These are phyloP conservation scores for Cheilinus undulatus DNA, from an alignment of 2,113 vertebrate species.

Conservation along the genomic window DNA sequence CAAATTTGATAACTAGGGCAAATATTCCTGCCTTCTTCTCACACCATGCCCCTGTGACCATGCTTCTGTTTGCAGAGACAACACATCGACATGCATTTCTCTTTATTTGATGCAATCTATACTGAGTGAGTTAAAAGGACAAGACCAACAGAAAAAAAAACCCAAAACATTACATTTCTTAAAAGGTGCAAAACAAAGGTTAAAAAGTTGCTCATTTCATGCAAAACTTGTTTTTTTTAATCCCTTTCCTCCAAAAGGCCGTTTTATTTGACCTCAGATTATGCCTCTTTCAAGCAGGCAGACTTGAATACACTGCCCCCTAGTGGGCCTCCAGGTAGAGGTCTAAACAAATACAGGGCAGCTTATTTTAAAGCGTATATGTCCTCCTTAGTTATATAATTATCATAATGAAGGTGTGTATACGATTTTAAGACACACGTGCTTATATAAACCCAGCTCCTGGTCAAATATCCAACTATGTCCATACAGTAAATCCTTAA, in stretches of 20 bases:
- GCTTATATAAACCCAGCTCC: background rate
- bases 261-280: conserved; percentile 40
- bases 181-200: no score
- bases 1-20: no score
- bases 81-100: conserved; percentile 9
- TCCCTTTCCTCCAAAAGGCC: conserved; percentile 16
- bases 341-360: background rate
- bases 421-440: background rate
- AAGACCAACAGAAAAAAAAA: background rate
- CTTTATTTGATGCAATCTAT: conserved; percentile 38
- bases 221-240: no score
- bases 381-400: background rate
- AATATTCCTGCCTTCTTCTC: no score
- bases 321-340: conserved; percentile 55
- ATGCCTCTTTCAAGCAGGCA: conserved; percentile 23
- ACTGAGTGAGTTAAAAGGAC: background rate
- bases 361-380: background rate
- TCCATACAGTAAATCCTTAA: conserved; percentile 2
- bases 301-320: conserved; percentile 76
- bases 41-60: no score
- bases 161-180: no score
- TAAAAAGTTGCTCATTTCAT: no score
- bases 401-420: background rate
- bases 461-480: background rate
- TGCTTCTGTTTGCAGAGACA: conserved; percentile 35